phyloP scores from a whole-genome alignment of 92 coral and sea anemone species.

The Phenganax marumi region DNA sequence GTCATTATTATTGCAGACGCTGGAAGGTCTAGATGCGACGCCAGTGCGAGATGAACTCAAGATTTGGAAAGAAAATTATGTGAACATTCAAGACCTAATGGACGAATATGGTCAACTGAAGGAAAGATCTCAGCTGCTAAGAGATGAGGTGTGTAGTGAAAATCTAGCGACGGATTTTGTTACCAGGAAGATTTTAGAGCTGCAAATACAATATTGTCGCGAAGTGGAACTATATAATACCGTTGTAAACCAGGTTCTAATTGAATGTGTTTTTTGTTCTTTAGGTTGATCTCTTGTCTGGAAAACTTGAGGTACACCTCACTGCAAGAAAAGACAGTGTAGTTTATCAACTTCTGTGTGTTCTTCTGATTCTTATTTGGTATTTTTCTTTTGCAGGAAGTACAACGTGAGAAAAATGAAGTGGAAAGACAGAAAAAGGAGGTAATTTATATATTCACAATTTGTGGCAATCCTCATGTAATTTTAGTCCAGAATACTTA shows the following conservation, averaged over 20 bases:
- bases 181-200: background rate
- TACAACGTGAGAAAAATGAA: constrained; percentile 65
- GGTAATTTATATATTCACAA: constrained; percentile 43
- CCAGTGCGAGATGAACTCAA: constrained; percentile 80
- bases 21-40: constrained; percentile 84
- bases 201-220: no score
- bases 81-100: constrained; percentile 84
- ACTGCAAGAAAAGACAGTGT: background rate
- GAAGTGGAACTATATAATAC: background rate
- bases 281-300: constrained; percentile 86
- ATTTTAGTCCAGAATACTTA: no score
- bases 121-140: constrained; percentile 84
- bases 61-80: constrained; percentile 80
- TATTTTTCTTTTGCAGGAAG: constrained; percentile 51
- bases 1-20: constrained; percentile 46
- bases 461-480: no score
- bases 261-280: background rate
- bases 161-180: no score
- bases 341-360: background rate
- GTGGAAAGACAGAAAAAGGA: constrained; percentile 69
- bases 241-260: background rate
- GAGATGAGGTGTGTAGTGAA: constrained; percentile 74
- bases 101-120: constrained; percentile 84
- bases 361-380: background rate
- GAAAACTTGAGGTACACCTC: constrained; percentile 72